phyloP scores from a whole-genome alignment of 1,140 invertebrate species.

The Nasonia longicornis region DNA sequence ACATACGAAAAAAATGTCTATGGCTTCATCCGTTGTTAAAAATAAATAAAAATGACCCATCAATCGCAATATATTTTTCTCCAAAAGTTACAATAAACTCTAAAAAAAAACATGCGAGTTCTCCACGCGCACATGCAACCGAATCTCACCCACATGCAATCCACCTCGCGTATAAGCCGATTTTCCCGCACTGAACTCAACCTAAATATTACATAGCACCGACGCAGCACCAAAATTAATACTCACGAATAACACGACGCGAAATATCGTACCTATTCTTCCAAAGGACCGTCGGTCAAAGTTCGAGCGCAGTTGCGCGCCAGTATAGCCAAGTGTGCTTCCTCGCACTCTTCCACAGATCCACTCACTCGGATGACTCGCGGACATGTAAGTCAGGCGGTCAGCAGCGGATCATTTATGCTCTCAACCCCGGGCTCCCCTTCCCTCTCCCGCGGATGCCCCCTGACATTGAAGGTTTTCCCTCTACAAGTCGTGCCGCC shows the following conservation, averaged over 20 bases:
- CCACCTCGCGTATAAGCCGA: too few relatives aligned
- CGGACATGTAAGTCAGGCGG: slow-evolving; percentile 55
- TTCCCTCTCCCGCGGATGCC: slow-evolving; percentile 10
- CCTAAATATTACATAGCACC: neutral
- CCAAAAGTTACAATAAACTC: too few relatives aligned
- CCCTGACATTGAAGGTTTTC: slow-evolving; percentile 56
- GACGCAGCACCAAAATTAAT: too few relatives aligned
- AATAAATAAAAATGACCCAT: too few relatives aligned
- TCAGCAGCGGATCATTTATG: slow-evolving; percentile 64
- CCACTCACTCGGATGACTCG: slow-evolving; percentile 51
- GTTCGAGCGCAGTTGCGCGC: neutral
- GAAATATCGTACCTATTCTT: neutral
- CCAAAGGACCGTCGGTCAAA: neutral
- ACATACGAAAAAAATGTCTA: too few relatives aligned
- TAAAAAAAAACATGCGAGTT: too few relatives aligned
- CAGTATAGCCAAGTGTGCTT: neutral
- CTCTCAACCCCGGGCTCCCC: slow-evolving; percentile 52
- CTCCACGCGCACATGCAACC: too few relatives aligned
- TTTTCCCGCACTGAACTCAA: too few relatives aligned
- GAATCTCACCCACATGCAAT: too few relatives aligned
- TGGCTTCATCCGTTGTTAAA: too few relatives aligned
- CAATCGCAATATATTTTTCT: too few relatives aligned
- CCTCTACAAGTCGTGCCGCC: slow-evolving; percentile 23
- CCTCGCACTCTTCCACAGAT: neutral
- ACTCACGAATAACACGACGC: too few relatives aligned